A percentile compares a stretch with the other conserved stretches of the same genome.
Evolutionary conservation across 2,113 vertebrate species (phyloP).

Genomic region (Rhineura floridana): DNA sequence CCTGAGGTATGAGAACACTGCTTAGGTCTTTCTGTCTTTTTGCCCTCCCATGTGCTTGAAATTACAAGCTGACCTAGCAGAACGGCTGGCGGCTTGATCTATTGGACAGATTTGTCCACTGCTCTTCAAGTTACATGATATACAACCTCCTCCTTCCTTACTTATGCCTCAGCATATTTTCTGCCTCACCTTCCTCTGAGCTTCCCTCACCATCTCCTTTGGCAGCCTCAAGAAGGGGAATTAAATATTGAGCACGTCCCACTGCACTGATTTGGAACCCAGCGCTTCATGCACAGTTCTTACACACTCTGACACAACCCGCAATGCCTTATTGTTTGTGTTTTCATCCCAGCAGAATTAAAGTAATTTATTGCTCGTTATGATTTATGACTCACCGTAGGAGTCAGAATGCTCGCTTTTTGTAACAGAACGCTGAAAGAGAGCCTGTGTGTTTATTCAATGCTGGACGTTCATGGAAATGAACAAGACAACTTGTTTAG

Average conservation of each 20-base stretch:
- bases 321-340: background rate
- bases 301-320: background rate
- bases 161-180: constrained; percentile 3
- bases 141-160: background rate
- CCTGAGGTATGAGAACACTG: background rate
- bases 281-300: background rate
- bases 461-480: background rate
- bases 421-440: background rate
- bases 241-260: constrained; percentile 7
- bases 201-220: background rate
- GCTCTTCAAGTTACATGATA: background rate
- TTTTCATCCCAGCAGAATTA: constrained; percentile 2
- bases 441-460: background rate
- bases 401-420: background rate
- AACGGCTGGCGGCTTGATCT: background rate
- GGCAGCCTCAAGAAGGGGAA: background rate
- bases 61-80: background rate
- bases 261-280: background rate
- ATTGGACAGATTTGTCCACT: background rate
- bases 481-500: background rate
- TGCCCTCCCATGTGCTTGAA: background rate
- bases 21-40: background rate
- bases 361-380: background rate
- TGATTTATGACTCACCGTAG: background rate
- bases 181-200: background rate